Evolutionary conservation across 2,888 invertebrate genomes (phyloP).

Genomic region (Melieria crassipennis): DNA sequence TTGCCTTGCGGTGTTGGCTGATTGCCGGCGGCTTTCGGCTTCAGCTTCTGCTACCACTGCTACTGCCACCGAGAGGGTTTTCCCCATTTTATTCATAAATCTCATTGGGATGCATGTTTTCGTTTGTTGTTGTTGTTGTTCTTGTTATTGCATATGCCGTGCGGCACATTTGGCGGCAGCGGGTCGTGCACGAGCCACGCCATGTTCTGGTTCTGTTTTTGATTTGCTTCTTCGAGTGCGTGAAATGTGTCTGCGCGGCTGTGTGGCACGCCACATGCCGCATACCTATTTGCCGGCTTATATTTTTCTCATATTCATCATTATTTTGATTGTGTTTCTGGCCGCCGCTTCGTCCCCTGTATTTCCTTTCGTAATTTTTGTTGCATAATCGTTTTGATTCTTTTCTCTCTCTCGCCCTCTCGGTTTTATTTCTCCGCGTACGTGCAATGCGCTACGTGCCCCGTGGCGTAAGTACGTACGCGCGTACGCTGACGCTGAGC

Average conservation of each 20-base stretch:
- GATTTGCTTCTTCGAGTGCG: neutral
- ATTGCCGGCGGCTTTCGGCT: too few relatives aligned
- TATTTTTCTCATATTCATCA: neutral
- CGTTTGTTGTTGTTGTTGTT: slow-evolving; percentile 11
- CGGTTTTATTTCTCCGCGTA: neutral
- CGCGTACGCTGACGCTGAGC: too few relatives aligned
- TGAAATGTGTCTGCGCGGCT: neutral
- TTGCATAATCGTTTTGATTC: slow-evolving; percentile 5
- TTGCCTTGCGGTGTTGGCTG: too few relatives aligned
- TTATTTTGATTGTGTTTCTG: slow-evolving; percentile 3
- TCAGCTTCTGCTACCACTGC: neutral
- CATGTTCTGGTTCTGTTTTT: slow-evolving; percentile 16
- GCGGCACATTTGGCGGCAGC: neutral
- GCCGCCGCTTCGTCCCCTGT: too few relatives aligned
- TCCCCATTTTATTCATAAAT: neutral
- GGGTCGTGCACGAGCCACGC: too few relatives aligned
- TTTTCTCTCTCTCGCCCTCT: slow-evolving; percentile 7
- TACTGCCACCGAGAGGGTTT: neutral
- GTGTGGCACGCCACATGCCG: neutral
- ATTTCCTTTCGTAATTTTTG: neutral
- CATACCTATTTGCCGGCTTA: neutral
- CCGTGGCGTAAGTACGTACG: neutral
- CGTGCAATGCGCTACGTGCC: neutral
- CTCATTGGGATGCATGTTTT: slow-evolving; percentile 13
- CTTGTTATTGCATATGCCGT: slow-evolving; percentile 21